phyloP scores from a whole-genome alignment of 2,888 invertebrate genomes.

The Camptogramma bilineatum region DNA sequence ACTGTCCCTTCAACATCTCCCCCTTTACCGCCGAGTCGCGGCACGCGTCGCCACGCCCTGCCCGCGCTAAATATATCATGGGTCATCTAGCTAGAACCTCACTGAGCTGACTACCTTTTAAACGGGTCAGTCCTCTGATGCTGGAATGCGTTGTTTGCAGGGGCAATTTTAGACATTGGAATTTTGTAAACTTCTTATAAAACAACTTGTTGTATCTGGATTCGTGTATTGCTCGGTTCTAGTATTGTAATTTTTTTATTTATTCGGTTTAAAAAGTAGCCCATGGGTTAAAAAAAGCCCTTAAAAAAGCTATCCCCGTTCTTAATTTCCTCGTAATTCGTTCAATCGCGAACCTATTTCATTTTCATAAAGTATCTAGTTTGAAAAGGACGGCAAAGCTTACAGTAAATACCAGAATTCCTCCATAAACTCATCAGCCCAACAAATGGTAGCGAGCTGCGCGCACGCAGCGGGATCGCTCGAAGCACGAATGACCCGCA shows the following conservation, averaged over 20 bases:
- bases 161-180: slow-evolving; percentile 12
- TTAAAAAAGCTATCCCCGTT: no score
- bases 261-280: no score
- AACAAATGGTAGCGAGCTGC: slow-evolving; percentile 14
- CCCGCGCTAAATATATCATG: slow-evolving; percentile 74
- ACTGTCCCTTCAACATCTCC: slow-evolving; percentile 65
- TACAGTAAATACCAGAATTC: background rate
- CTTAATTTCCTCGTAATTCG: no score
- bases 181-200: slow-evolving; percentile 9
- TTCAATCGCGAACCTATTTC: background rate
- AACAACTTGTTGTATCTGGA: background rate
- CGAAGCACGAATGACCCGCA: slow-evolving; percentile 58
- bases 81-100: slow-evolving; percentile 61
- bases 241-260: no score
- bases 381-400: background rate
- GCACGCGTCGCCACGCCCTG: slow-evolving; percentile 77
- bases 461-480: slow-evolving; percentile 54
- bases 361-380: background rate
- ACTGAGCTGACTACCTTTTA: slow-evolving; percentile 48
- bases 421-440: slow-evolving; percentile 12
- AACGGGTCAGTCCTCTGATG: slow-evolving; percentile 37
- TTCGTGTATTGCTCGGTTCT: no score
- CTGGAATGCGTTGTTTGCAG: slow-evolving; percentile 13
- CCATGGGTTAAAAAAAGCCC: no score
- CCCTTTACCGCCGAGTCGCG: slow-evolving; percentile 63